phyloP scores from a whole-genome alignment of 2,113 vertebrate genomes.

The Pteropus alecto region DNA sequence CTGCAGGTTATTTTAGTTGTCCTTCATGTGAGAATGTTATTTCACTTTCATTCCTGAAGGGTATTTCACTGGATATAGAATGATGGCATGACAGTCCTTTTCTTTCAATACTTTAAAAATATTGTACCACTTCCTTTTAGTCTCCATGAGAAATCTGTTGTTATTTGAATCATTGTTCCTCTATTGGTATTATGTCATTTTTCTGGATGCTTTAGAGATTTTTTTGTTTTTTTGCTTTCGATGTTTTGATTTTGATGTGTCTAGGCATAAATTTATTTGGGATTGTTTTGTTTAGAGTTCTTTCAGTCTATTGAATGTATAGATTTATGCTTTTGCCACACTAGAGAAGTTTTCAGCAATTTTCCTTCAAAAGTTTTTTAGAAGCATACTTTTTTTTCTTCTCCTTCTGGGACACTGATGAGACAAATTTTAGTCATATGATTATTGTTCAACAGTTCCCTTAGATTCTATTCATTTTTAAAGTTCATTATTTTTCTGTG shows the following conservation, averaged over 20 bases:
- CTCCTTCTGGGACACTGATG: not conserved
- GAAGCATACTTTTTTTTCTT: not conserved
- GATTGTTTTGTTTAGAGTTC: not conserved
- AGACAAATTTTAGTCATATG: not conserved
- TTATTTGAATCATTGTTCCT: not conserved
- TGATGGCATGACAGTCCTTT: not conserved
- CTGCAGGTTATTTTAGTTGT: not conserved
- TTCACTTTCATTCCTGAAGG: not conserved
- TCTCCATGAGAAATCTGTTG: not conserved
- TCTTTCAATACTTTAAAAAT: not conserved
- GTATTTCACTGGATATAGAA: not conserved
- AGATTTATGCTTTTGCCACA: not conserved
- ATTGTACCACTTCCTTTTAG: not conserved
- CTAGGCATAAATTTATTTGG: not conserved
- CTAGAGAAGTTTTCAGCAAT: not conserved
- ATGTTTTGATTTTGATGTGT: not conserved
- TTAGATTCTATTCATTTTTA: not conserved
- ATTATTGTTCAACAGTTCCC: not conserved
- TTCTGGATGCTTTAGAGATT: not conserved
- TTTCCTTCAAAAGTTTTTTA: not conserved
- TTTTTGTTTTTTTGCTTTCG: not conserved
- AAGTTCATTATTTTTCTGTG: not conserved
- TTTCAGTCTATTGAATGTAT: not conserved
- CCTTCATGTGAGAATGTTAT: not conserved
- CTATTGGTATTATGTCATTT: not conserved